These are phyloP conservation scores for Ptychodera flava DNA, from an alignment of 35 echinoderm and acorn worm genomes.

Conservation along the genomic window DNA sequence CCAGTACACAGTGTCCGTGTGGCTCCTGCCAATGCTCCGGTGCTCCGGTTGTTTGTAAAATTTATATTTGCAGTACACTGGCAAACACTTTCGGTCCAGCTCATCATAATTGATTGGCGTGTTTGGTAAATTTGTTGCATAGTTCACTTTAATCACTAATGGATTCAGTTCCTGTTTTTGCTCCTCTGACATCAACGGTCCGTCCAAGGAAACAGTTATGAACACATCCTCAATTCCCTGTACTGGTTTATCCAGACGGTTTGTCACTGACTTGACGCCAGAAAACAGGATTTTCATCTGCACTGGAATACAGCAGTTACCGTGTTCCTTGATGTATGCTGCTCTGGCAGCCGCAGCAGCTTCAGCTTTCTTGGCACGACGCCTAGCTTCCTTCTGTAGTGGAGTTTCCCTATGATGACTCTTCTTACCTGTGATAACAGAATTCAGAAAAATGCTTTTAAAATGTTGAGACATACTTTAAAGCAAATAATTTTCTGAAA, in stretches of 20 bases:
- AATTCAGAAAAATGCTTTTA: neutral
- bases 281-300: constrained; percentile 96
- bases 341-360: constrained; percentile 65
- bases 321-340: constrained; percentile 72
- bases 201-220: constrained; percentile 89
- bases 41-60: constrained; percentile 65
- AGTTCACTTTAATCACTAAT: constrained; percentile 73
- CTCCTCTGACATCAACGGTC: constrained; percentile 74
- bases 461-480: no score
- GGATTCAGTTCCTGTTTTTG: constrained; percentile 72
- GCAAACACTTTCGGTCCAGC: constrained; percentile 45
- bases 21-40: constrained; percentile 42
- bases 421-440: neutral
- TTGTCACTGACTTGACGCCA: constrained; percentile 83
- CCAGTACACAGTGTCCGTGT: constrained; percentile 80
- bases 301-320: constrained; percentile 87
- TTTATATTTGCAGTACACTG: constrained; percentile 71
- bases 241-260: constrained; percentile 64
- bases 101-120: constrained; percentile 52
- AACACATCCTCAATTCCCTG: constrained; percentile 85
- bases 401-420: constrained; percentile 60
- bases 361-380: constrained; percentile 75
- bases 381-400: constrained; percentile 77
- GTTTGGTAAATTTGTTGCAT: constrained; percentile 50
- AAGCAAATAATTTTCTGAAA: no score